Percentiles rank a stretch among this genome's conserved stretches.
Conservation (phyloP, 2,113 vertebrate genomes). For the Antigone vipio region DNA sequence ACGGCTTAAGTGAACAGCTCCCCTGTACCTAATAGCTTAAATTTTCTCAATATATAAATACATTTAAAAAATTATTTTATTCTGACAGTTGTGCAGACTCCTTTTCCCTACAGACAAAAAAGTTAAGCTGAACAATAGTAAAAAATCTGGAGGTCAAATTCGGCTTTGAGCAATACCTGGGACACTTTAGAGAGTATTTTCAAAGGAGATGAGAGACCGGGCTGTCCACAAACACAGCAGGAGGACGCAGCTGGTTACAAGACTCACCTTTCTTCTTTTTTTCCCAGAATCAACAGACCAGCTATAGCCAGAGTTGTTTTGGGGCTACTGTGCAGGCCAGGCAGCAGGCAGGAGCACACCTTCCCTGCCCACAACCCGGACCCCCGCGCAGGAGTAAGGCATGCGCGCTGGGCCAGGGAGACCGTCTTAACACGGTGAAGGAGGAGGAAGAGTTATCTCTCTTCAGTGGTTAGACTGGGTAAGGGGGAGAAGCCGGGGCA, state of each 20-base stretch:
- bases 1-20: neutral
- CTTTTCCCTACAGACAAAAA: neutral
- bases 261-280: neutral
- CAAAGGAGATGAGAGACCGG: neutral
- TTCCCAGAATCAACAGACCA: neutral
- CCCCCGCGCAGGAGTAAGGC: neutral
- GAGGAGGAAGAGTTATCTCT: neutral
- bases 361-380: neutral
- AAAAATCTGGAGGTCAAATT: neutral
- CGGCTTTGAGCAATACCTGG: neutral
- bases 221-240: neutral
- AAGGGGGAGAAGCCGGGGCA: neutral
- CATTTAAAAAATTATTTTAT: neutral
- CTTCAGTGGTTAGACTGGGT: neutral
- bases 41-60: neutral
- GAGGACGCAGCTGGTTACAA: neutral
- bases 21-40: neutral
- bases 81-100: rapidly evolving
- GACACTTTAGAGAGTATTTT: neutral
- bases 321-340: neutral
- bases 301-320: neutral
- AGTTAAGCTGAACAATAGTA: neutral
- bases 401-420: rapidly evolving
- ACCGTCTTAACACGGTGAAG: neutral
- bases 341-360: neutral